A percentile compares a stretch with the other conserved stretches of the same genome.
These are phyloP conservation scores for Phocides pigmalion DNA, from an alignment of 1,140 invertebrate genomes.

Conservation along the genomic window DNA sequence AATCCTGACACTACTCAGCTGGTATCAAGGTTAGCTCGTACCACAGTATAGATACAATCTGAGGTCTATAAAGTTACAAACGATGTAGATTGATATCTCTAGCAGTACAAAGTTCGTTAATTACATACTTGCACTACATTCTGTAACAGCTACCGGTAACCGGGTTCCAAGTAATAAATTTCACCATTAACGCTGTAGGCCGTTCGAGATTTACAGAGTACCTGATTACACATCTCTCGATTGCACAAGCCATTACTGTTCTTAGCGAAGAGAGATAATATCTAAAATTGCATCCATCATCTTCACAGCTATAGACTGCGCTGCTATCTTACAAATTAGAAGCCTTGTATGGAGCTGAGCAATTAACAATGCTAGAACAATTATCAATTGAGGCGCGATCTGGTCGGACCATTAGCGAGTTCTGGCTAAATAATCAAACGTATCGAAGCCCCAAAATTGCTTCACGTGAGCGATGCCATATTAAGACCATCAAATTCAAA, in stretches of 20 bases:
- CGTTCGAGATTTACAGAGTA: conserved; percentile 18
- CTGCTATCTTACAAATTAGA: conserved; percentile 53
- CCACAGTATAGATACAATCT: too few species aligned
- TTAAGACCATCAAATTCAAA: conserved; percentile 27
- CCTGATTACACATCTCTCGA: conserved; percentile 26
- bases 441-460: conserved; percentile 46
- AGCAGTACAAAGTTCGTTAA: not conserved
- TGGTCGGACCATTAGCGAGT: conserved; percentile 55
- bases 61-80: not conserved
- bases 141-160: conserved; percentile 39
- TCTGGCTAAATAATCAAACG: conserved; percentile 57
- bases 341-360: conserved; percentile 41
- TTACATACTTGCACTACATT: conserved; percentile 38
- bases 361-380: conserved; percentile 74
- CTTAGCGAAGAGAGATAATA: conserved; percentile 17
- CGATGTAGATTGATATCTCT: not conserved
- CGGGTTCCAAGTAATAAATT: conserved; percentile 47
- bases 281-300: conserved; percentile 28
- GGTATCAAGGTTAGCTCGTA: too few species aligned
- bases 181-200: conserved; percentile 46
- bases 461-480: conserved; percentile 30
- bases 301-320: not conserved
- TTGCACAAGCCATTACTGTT: conserved; percentile 25
- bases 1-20: too few species aligned
- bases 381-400: conserved; percentile 66